A percentile compares a stretch with the other conserved stretches of the same genome.
Evolutionary conservation across 2,113 vertebrate species (phyloP).

Genomic region (Amia ocellicauda): DNA sequence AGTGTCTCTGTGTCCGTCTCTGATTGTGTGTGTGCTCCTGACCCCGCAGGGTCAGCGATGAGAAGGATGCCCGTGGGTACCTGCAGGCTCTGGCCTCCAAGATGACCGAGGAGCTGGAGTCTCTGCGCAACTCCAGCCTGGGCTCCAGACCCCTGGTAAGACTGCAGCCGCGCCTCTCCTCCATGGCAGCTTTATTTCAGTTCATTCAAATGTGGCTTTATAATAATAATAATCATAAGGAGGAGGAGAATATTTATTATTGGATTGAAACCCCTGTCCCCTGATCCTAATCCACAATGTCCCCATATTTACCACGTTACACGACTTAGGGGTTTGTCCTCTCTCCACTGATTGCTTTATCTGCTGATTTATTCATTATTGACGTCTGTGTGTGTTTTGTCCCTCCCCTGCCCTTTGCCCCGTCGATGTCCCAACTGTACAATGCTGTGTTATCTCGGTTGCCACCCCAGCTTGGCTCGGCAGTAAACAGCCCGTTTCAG

Average conservation of each 20-base stretch:
- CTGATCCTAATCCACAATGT: too few species aligned
- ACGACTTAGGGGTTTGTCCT: too few species aligned
- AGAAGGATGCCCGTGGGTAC: conserved; percentile 95
- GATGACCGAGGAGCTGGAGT: conserved; percentile 95
- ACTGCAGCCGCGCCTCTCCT: background rate
- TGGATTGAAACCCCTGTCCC: too few species aligned
- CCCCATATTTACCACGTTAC: too few species aligned
- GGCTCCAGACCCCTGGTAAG: conserved; percentile 85
- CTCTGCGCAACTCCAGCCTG: conserved; percentile 81
- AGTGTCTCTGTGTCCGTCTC: background rate
- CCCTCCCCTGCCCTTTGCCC: background rate
- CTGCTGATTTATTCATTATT: too few species aligned
- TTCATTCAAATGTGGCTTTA: too few species aligned
- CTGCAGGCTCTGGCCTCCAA: conserved; percentile 94
- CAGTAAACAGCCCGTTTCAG: conserved; percentile 51
- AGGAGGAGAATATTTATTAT: too few species aligned
- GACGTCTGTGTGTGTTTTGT: too few species aligned
- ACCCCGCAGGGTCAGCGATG: conserved; percentile 85
- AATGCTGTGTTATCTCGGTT: conserved; percentile 28
- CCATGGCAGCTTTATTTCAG: conserved; percentile 5
- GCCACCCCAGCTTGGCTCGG: conserved; percentile 43
- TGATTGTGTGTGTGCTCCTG: background rate
- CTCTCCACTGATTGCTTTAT: too few species aligned
- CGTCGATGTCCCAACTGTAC: conserved; percentile 1
- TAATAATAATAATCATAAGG: too few species aligned